phyloP scores from a whole-genome alignment of 1,140 invertebrate species.

The Rhizoglyphus robini region DNA sequence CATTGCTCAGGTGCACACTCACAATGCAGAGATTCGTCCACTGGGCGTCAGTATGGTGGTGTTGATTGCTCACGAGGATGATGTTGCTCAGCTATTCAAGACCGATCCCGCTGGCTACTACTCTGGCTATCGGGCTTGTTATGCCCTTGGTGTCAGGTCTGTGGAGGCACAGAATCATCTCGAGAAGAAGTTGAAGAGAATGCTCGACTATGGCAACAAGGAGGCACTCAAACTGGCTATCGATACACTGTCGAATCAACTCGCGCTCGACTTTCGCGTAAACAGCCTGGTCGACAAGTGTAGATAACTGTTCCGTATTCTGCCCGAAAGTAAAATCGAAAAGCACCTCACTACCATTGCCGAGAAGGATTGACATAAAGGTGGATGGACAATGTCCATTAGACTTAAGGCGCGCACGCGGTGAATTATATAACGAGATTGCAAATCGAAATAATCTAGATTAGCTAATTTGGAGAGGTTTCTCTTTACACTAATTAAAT shows the following conservation, averaged over 20 bases:
- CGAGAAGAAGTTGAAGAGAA: constrained; percentile 97
- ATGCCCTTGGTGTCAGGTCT: constrained; percentile 89
- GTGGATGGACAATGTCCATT: no score
- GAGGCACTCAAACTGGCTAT: not conserved
- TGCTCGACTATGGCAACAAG: no score
- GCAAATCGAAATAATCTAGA: constrained; percentile 1
- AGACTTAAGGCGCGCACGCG: no score
- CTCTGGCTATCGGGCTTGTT: constrained; percentile 63
- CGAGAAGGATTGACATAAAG: constrained; percentile 25
- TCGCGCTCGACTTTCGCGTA: constrained; percentile 45
- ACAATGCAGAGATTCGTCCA: constrained; percentile 98
- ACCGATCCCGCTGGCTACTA: constrained; percentile 98
- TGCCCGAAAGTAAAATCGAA: constrained; percentile 77
- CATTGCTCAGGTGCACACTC: constrained; percentile 97
- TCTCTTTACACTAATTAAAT: constrained; percentile 5
- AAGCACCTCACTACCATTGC: constrained; percentile 70
- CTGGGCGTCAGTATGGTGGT: constrained; percentile 85
- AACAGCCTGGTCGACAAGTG: constrained; percentile 81
- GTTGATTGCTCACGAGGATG: constrained; percentile 72
- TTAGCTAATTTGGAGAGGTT: not conserved
- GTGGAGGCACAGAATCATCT: constrained; percentile 91
- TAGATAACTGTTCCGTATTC: constrained; percentile 56
- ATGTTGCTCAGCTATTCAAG: constrained; percentile 86
- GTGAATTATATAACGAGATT: not conserved
- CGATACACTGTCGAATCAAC: not conserved